Conservation (phyloP, 2,888 invertebrate genomes). For the Steinernema hermaphroditum region DNA sequence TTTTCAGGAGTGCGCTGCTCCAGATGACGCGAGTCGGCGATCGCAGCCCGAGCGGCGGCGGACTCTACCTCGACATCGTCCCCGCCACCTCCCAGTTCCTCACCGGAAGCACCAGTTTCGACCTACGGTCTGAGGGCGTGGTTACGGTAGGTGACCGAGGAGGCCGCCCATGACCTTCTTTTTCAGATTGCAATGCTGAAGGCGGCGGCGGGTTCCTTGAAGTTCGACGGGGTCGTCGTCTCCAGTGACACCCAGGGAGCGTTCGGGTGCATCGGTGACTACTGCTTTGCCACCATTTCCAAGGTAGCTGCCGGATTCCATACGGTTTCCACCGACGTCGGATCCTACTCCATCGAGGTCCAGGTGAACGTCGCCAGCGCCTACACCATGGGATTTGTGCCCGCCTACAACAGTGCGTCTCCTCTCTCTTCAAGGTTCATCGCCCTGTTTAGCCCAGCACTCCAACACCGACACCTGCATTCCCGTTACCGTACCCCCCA, state of each 20-base stretch:
- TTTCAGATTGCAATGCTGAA: slow-evolving; percentile 12
- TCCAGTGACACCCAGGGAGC: too few relatives aligned
- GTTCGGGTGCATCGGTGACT: not conserved
- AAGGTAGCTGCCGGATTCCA: not conserved
- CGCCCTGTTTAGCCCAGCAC: too few relatives aligned
- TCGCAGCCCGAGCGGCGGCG: not conserved
- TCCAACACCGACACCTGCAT: too few relatives aligned
- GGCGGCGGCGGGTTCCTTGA: not conserved
- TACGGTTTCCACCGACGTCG: not conserved
- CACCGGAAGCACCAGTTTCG: not conserved
- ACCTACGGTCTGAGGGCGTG: not conserved
- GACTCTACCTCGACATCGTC: not conserved
- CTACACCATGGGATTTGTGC: not conserved
- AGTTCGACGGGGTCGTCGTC: not conserved
- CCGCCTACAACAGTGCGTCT: slow-evolving; percentile 11
- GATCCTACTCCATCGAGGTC: not conserved
- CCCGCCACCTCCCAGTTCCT: not conserved
- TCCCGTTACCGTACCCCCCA: too few relatives aligned
- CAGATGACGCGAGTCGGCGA: slow-evolving; percentile 17
- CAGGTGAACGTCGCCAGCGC: not conserved
- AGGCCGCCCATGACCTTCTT: not conserved
- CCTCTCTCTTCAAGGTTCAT: too few relatives aligned
- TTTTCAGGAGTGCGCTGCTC: not conserved
- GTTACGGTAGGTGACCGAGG: not conserved
- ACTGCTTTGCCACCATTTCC: not conserved